Evolutionary conservation across 2,797 vertebrate species (phyloP).

Genomic region (Urosaurus nigricauda): DNA sequence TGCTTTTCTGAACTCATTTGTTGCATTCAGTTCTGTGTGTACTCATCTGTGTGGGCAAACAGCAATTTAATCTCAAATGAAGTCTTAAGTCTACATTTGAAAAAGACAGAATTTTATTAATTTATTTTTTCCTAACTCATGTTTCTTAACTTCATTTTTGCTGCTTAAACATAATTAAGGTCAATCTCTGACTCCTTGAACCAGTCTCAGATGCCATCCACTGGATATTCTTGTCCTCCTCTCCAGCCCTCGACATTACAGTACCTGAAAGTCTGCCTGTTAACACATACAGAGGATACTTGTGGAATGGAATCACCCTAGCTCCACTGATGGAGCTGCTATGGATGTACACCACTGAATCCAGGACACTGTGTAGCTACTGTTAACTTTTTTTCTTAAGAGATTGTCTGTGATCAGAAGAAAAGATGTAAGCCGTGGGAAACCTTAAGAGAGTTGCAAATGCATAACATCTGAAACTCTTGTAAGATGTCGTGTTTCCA

Average conservation of each 20-base stretch:
- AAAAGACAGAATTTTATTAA: neutral
- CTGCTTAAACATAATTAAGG: neutral
- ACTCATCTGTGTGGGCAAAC: too few species aligned
- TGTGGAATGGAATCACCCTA: neutral
- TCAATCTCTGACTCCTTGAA: too few species aligned
- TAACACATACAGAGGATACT: neutral
- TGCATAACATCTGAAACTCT: neutral
- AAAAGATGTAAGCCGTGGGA: neutral
- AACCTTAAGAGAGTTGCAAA: neutral
- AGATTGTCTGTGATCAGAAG: neutral
- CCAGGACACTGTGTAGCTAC: neutral
- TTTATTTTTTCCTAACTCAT: neutral
- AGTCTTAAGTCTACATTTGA: neutral
- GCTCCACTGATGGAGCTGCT: neutral
- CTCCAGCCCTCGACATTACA: neutral
- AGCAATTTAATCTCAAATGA: neutral
- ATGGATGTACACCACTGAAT: neutral
- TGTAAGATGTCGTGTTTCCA: neutral
- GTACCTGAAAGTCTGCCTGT: neutral
- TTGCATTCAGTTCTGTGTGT: neutral
- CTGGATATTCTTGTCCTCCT: neutral
- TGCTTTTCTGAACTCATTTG: neutral
- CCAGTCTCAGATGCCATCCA: too few species aligned
- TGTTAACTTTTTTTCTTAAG: neutral
- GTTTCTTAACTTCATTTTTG: neutral